Evolutionary conservation across 2,888 invertebrate species (phyloP).

Genomic region (Morinoia aosen): DNA sequence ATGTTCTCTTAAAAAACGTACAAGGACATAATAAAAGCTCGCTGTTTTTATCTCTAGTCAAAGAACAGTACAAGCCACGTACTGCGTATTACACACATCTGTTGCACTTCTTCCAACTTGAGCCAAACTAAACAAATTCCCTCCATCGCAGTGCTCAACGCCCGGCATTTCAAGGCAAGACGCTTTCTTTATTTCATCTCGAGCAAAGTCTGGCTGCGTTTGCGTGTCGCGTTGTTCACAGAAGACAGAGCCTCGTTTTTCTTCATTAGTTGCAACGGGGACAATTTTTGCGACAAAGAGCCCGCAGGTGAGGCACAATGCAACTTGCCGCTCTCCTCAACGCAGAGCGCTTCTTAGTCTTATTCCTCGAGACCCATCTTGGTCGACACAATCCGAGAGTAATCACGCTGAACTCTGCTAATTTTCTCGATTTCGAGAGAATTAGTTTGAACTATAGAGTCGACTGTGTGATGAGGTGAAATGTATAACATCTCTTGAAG

Average conservation of each 20-base stretch:
- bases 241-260: slow-evolving; percentile 17
- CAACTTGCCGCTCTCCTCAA: neutral
- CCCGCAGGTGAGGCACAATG: neutral
- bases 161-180: neutral
- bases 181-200: neutral
- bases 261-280: slow-evolving; percentile 1
- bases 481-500: neutral
- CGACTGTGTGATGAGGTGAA: neutral
- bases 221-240: neutral
- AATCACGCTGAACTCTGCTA: neutral
- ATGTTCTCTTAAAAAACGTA: no score
- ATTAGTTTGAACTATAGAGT: neutral
- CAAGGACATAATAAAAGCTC: no score
- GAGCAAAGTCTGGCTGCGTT: neutral
- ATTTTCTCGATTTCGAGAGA: neutral
- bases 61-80: neutral
- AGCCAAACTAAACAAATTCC: neutral
- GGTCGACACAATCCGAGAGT: neutral
- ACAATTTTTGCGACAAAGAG: slow-evolving; percentile 3
- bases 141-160: neutral
- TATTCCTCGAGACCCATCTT: neutral
- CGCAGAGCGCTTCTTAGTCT: neutral
- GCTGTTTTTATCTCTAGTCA: neutral
- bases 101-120: neutral
- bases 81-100: neutral